phyloP scores from a whole-genome alignment of 53 echinoderm and acorn worm species.

The Astropecten irregularis region DNA sequence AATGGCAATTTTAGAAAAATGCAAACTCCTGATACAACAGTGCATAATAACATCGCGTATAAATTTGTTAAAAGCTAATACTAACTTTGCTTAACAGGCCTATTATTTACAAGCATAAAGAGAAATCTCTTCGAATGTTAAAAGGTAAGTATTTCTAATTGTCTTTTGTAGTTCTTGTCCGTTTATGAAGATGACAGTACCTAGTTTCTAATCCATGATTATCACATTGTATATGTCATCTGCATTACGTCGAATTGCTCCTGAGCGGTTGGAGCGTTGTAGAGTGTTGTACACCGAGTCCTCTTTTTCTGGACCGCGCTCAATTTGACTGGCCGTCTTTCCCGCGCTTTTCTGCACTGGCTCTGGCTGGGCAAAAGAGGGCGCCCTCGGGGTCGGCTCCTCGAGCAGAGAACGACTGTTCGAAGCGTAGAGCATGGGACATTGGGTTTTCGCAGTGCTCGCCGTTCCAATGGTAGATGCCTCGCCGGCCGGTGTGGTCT shows the following conservation, averaged over 20 bases:
- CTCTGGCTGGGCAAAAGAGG: neutral
- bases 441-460: neutral
- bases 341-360: neutral
- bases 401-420: neutral
- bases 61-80: no score
- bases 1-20: no score
- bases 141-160: no score
- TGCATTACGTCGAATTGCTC: neutral
- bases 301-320: neutral
- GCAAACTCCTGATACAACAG: no score
- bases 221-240: constrained; percentile 42
- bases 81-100: no score
- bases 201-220: constrained; percentile 7
- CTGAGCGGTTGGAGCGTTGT: neutral
- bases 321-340: neutral
- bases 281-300: constrained; percentile 30
- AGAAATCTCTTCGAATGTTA: no score
- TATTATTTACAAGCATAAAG: no score
- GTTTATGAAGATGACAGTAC: no score
- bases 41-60: no score
- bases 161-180: no score
- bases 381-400: neutral
- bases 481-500: neutral
- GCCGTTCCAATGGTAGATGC: neutral
- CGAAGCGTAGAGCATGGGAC: constrained; percentile 13